Evolutionary conservation across 2,797 vertebrate genomes (phyloP), one percentile per base, ranked within the genome.

Genomic region (Micrastur ruficollis): DNA sequence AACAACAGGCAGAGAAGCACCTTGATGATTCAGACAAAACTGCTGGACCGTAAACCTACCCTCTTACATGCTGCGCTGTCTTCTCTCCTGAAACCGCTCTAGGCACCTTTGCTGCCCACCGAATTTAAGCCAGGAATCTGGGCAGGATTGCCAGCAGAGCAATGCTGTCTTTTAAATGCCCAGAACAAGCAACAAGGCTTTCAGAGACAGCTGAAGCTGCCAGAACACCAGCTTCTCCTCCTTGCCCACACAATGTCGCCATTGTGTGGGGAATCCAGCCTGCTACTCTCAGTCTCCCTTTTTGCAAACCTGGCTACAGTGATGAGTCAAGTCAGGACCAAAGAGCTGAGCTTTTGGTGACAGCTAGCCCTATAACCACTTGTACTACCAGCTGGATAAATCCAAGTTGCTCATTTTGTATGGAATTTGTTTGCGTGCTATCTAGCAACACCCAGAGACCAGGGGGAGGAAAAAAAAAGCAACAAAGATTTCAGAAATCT

Each of bases 171-270:
- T 98, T 98, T 97, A 98, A 98, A 90, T 8, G 25, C 80, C 83
- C 82, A 96, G 93, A 98, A 98, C 97, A 98, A 98, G 98, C 89
- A 96, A 98, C 97, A 97, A 97, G 95, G 84, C 97, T 94, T 82
- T 95, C 97, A 96, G 96, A 97, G 96, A 96, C 96, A 97, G 95
- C 96, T 94, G 78, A 96, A 97, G 97, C 93, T 97, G 97, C 97
- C 98, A 98, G 96, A 95, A 93, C 95, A 95, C 94, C 95, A 95
- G 96, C 88, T 97, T 97, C 96, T 96, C 95, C 94, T 92, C 86
- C 79, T 85, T 12, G 21, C 42, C 70, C 80, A 78, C 88, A 98
- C 98, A 98, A 98, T 93, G 96, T 53, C 18, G 59, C 80, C 97
- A 96, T 98, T 98, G 98, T 98, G 59, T 72, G 58, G 53, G 67